Conservation (phyloP, 2,113 vertebrate species). For the Tylochromis polylepis region DNA sequence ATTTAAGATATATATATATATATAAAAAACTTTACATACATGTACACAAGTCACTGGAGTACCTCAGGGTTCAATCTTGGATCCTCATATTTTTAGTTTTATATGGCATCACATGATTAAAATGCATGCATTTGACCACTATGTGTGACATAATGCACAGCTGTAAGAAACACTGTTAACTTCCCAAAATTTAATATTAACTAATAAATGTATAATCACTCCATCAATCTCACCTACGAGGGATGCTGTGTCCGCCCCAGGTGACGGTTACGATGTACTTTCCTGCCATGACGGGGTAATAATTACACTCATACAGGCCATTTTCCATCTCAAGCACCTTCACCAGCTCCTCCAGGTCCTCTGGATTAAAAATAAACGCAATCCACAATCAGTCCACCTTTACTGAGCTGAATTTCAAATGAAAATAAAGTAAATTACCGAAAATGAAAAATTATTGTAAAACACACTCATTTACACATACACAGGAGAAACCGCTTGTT, state of each 20-base stretch:
- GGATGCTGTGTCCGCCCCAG: constrained; percentile 87
- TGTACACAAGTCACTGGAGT: neutral
- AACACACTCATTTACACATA: neutral
- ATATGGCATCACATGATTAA: neutral
- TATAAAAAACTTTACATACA: neutral
- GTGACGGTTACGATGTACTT: constrained; percentile 84
- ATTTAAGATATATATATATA: neutral
- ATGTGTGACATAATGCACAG: neutral
- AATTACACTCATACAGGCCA: constrained; percentile 85
- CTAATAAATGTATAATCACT: neutral
- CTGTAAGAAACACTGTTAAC: neutral
- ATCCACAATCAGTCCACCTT: neutral
- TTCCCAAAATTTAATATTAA: neutral
- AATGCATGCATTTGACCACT: neutral
- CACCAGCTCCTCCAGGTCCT: constrained; percentile 85
- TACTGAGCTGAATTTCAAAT: neutral
- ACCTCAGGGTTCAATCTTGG: neutral
- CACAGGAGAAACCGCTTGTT: neutral
- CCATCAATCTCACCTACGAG: constrained; percentile 79
- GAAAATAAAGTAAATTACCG: neutral
- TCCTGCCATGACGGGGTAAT: constrained; percentile 80
- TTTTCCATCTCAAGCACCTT: constrained; percentile 80
- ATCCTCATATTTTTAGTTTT: neutral
- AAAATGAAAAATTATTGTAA: neutral
- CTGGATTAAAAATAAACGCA: constrained; percentile 49